Percentiles rank a stretch among this genome's conserved stretches.
Evolutionary conservation across 2,113 vertebrate species (phyloP).

Genomic region (Tilapia sparmanii): DNA sequence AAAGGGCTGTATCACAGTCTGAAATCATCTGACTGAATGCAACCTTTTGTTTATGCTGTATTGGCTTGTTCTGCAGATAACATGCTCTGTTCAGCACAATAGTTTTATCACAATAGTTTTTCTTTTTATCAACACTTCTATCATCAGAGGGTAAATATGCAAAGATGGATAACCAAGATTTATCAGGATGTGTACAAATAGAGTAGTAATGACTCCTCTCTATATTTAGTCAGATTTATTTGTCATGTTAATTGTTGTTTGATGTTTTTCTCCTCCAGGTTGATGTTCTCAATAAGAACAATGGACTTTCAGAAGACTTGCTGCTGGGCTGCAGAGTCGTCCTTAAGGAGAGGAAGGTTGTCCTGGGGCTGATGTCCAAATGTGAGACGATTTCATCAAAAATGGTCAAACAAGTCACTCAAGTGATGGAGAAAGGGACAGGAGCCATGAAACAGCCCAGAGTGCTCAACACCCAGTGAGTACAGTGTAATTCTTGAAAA

Average conservation of each 20-base stretch:
- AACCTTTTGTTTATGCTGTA: background rate
- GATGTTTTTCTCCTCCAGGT: slow-evolving; percentile 18
- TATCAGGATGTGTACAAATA: background rate
- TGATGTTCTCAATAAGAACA: slow-evolving; percentile 63
- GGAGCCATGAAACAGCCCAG: slow-evolving; percentile 78
- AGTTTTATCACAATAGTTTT: background rate
- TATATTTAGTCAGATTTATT: background rate
- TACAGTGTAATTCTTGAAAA: background rate
- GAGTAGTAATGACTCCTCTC: background rate
- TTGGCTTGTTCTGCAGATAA: background rate
- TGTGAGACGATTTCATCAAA: slow-evolving; percentile 88
- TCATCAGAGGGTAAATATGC: background rate
- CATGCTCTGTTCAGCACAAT: background rate
- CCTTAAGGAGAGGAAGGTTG: slow-evolving; percentile 86
- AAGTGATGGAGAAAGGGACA: slow-evolving; percentile 74
- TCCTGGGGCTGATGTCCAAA: slow-evolving; percentile 88
- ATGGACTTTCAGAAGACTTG: slow-evolving; percentile 81
- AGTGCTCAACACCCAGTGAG: slow-evolving; percentile 83
- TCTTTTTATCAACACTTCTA: background rate
- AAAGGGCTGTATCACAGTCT: background rate
- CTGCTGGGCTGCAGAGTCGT: slow-evolving; percentile 83
- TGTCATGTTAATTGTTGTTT: background rate
- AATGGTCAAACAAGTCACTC: slow-evolving; percentile 82
- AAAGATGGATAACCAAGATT: background rate
- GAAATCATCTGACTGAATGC: background rate